Base-by-base conservation (phyloP, 2,888 invertebrate species). In the Abrostola triplasia region DNA sequence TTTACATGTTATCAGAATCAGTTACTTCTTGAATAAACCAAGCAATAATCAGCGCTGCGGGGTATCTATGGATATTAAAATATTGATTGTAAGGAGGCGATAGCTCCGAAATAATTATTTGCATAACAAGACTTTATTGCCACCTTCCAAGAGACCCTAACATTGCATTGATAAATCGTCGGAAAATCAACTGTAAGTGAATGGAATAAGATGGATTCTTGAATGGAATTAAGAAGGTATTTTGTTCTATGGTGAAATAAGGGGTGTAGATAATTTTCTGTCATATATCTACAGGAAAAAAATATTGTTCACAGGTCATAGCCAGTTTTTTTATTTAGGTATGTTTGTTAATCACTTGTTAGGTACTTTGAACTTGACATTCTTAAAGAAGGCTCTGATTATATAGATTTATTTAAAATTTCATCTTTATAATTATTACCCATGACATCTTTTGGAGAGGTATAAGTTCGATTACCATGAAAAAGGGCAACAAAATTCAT, bases 121-220 rank as follows among this genome's bases (percentile, higher is more conserved):
- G 74, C 80, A 82, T 80, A 82, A 82, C 79, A 69, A 57, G 61
- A 75, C 70, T 82, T 82, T 82, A 82, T 82, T 82, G 66, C 76
- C 62, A 58, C 55, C 68, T 70, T n/a, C 42, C n/a, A 52, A 38
- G 59, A 49, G 57, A 64, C 72, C 71, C 65, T 48, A 55, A 44
- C 48, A 47, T 50, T 65, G 63, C 68, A 47, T 35, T 0, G 7
- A n/a, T 5, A 0, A 1, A 0, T 7, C 24, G 42, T 38, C 41
- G 38, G 0, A 67, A 67, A 69, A 10, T 52, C 0, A n/a, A 62
- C 35, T 10, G n/a, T 75, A 42, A 12, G 0, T 0, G 0, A 0
- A 0, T 0, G 0, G 0, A 0, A 7, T 64, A 53, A 59, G 8
- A 48, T 51, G 7, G 36, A 0, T 35, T 64, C n/a, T 67, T 24